Evolutionary conservation across 2,797 vertebrate species (phyloP), one percentile per base, ranked within the genome.

Genomic region (Xenopus petersii): DNA sequence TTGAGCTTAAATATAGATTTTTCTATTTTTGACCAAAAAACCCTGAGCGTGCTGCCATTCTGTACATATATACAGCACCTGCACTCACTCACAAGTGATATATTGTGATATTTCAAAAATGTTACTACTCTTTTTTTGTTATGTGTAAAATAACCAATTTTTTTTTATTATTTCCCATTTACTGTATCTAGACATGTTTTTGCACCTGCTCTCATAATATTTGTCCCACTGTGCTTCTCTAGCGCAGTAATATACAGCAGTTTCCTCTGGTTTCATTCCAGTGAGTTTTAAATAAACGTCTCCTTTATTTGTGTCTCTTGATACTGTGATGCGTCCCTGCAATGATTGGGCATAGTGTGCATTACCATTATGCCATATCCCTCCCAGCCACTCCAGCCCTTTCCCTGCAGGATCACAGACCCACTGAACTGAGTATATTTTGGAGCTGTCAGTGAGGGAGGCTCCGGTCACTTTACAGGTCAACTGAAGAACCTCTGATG

Each of bases 261-360:
- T 12, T 15, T 51, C 49, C 5, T 51, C 49, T 51, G 49, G 49
- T 15, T 51, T 51, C 49, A 51, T 51, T 51, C 49, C 49, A 12
- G 49, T 51, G 49, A 51, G 11, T 51, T 51, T 51, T 51, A 51
- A 51, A 51, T 51, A 51, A 51, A 77, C 36, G 67, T 77, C 65
- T 12, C 73, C 63, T 71, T 75, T 73, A 64, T 59, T 17, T 47
- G 65, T 58, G 60, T 75, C 74, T 58, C 74, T 75, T 54, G 74
- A 16, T 24, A 70, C 3, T 17, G 51, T 69, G 24, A 69, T 12
- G 21, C 64, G 36, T 48, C 64, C 42, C 42, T 47, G 10, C n/a
- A 66, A 2, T n/a, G 64, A 48, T 16, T 48, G 42, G 42, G 42
- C 5, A 66, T 66, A 66, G 17, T 48, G 16, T 13, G n/a, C 6